phyloP scores from a whole-genome alignment of 2,113 vertebrate species.

The Sminthopsis crassicaudata region DNA sequence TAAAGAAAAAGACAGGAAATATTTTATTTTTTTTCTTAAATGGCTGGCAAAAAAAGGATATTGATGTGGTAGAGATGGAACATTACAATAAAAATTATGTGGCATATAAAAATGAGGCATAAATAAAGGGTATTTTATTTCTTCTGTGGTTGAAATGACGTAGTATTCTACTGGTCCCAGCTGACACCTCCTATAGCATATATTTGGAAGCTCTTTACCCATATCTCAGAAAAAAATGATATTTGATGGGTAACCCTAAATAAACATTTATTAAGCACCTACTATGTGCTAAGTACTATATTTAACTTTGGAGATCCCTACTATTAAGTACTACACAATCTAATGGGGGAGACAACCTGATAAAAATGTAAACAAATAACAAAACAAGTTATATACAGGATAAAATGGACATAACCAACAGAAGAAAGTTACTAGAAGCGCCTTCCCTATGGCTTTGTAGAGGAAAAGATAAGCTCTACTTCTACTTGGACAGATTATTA shows the following conservation, averaged over 20 bases:
- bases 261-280: neutral
- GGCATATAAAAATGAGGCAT: constrained; percentile 42
- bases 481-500: neutral
- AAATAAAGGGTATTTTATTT: constrained; percentile 66
- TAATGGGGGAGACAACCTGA: neutral
- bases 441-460: neutral
- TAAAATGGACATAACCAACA: neutral
- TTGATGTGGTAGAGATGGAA: constrained; percentile 59
- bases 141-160: constrained; percentile 28
- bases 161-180: constrained; percentile 32
- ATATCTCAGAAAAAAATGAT: neutral
- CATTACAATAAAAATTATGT: constrained; percentile 74
- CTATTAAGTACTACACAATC: neutral
- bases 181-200: neutral
- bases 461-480: neutral
- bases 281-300: neutral
- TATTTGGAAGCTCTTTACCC: constrained; percentile 37
- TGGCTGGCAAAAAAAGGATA: constrained; percentile 57
- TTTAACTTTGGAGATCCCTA: neutral
- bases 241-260: neutral
- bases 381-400: neutral
- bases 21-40: neutral
- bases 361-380: neutral
- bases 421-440: neutral
- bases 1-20: neutral